Evolutionary conservation across 2,113 vertebrate genomes (phyloP).

Genomic region (Suncus etruscus): DNA sequence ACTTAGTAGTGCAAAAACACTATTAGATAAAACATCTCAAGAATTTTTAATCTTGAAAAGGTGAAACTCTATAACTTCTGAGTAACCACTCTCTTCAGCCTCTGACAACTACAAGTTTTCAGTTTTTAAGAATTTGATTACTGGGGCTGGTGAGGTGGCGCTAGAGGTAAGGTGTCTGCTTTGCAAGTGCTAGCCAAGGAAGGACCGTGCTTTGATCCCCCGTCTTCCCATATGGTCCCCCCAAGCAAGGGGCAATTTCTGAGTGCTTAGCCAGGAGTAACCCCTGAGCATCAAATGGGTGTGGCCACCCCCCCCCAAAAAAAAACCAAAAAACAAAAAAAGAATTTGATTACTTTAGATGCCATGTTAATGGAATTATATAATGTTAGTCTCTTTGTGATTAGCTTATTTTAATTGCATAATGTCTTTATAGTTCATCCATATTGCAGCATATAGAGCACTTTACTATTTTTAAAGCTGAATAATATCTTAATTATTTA

Average conservation of each 20-base stretch:
- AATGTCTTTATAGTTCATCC: background rate
- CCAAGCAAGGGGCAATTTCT: too few relatives aligned
- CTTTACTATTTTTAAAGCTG: background rate
- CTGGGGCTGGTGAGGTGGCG: too few relatives aligned
- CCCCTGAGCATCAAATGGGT: too few relatives aligned
- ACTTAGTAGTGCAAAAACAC: background rate
- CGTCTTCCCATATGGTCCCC: too few relatives aligned
- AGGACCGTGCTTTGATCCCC: too few relatives aligned
- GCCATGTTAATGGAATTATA: background rate
- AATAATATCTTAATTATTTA: too few relatives aligned
- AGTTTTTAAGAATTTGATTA: background rate
- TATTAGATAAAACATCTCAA: too few relatives aligned
- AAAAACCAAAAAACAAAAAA: too few relatives aligned
- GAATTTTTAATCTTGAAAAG: background rate
- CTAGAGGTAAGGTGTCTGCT: too few relatives aligned
- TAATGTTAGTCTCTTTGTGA: background rate
- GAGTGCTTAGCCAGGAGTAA: too few relatives aligned
- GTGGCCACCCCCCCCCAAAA: too few relatives aligned
- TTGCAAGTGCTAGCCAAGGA: too few relatives aligned
- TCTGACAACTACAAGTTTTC: background rate
- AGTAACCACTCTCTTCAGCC: background rate
- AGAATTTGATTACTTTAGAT: background rate
- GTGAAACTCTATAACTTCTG: background rate
- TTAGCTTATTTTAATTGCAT: background rate
- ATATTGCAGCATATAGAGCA: background rate